These are phyloP conservation scores for Icerya purchasi DNA, from an alignment of 2,888 invertebrate species.

Conservation along the genomic window DNA sequence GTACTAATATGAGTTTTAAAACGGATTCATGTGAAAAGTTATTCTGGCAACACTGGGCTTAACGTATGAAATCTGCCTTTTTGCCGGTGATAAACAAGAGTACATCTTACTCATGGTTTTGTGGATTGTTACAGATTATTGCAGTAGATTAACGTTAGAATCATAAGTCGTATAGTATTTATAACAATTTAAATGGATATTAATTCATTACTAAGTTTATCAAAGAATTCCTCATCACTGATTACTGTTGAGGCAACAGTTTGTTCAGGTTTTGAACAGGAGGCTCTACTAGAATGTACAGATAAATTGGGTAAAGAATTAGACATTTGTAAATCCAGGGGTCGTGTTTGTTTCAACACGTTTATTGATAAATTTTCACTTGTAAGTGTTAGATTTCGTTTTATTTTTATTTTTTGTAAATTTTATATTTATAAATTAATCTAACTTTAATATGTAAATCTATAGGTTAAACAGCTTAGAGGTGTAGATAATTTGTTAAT, in stretches of 20 bases:
- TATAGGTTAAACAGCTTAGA: slow-evolving; percentile 15
- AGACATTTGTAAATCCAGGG: slow-evolving; percentile 15
- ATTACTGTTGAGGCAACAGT: slow-evolving; percentile 18
- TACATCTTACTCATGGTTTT: no score
- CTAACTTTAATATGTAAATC: no score
- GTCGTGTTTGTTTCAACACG: slow-evolving; percentile 19
- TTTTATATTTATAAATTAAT: neutral
- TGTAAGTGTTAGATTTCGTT: slow-evolving; percentile 11
- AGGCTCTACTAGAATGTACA: slow-evolving; percentile 12
- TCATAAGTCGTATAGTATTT: no score
- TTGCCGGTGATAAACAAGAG: no score
- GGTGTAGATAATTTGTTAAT: slow-evolving; percentile 17
- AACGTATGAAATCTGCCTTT: no score
- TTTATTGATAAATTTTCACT: slow-evolving; percentile 12
- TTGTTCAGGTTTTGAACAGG: slow-evolving; percentile 18
- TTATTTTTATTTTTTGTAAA: neutral
- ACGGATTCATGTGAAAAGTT: no score
- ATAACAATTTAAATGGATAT: no score
- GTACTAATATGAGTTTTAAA: no score
- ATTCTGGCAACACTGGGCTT: no score
- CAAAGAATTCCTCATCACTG: neutral
- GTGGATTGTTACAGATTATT: no score
- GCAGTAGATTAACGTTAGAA: no score
- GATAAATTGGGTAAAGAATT: slow-evolving; percentile 18
- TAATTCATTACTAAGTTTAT: neutral